A percentile compares a stretch with the other conserved stretches of the same genome.
Conservation (phyloP, 2,797 vertebrate species). For the Nothura maculosa region DNA sequence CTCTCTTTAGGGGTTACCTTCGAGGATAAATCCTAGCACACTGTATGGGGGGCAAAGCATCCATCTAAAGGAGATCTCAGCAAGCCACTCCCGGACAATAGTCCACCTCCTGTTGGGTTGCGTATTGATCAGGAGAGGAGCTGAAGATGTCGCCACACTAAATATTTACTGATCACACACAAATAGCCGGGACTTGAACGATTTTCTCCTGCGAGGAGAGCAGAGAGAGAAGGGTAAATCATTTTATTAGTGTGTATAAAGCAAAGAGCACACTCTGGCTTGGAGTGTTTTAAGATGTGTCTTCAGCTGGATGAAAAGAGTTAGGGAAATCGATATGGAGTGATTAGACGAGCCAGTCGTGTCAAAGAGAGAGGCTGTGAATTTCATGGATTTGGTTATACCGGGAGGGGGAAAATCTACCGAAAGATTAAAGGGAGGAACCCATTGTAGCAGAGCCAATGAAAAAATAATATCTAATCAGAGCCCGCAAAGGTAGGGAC, state of each 20-base stretch:
- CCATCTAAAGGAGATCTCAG: constrained; percentile 77
- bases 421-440: constrained; percentile 71
- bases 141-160: constrained; percentile 93
- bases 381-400: constrained; percentile 80
- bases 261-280: constrained; percentile 89
- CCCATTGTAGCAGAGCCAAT: constrained; percentile 75
- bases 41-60: constrained; percentile 62
- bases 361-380: constrained; percentile 75
- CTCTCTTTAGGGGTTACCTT: constrained; percentile 47
- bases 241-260: constrained; percentile 96
- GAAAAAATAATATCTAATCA: constrained; percentile 74
- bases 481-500: constrained; percentile 49
- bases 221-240: constrained; percentile 90
- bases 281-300: constrained; percentile 89
- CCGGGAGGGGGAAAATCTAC: constrained; percentile 53
- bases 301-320: constrained; percentile 91
- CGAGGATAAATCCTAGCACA: constrained; percentile 74
- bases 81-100: constrained; percentile 84
- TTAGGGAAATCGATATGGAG: constrained; percentile 92
- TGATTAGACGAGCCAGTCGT: constrained; percentile 87
- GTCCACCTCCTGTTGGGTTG: constrained; percentile 87
- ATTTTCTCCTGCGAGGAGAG: constrained; percentile 89
- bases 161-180: constrained; percentile 99
- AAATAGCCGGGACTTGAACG: constrained; percentile 92
- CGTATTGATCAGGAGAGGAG: constrained; percentile 92